Base-by-base conservation (phyloP, 2,888 invertebrate species). In the Julus scanicus region DNA sequence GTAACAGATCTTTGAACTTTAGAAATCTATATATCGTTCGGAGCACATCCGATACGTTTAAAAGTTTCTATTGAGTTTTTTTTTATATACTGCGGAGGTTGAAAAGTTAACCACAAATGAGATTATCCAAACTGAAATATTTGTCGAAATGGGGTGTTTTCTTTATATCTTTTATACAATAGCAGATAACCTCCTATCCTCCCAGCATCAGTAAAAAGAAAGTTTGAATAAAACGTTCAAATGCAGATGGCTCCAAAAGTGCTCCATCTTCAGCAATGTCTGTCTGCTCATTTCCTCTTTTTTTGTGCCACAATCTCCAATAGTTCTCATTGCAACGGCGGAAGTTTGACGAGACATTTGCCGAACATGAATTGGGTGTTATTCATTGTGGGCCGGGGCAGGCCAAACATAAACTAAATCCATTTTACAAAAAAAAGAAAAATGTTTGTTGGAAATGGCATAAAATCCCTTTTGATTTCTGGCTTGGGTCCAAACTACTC, bases 391-490 rank as follows among this genome's bases (percentile, higher is more conserved):
- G 71, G 71, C 6, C 29, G 9, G 20, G 71, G n/a, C 20, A 71
- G 9, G 71, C 8, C 71, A 29, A 71, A 71, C 71, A 71, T 71
- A 71, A 71, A 71, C 71, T 71, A 71, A n/a, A 71, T 71, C 71
- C 20, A 71, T 71, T 71, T 71, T 71, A 29, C 5, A 71, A 71
- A 71, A 71, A 71, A 29, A 71, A 71, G 29, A 71, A 71, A 71
- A 71, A 71, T 44, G 3, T 44, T 44, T 29, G 71, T 71, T 71
- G 71, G 71, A 71, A 71, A 71, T 71, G 71, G 29, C 71, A 71
- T 71, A 71, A 71, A 71, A 71, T 71, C 71, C 29, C 29, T 29
- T 71, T 71, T 63, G 71, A 71, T 71, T 71, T 71, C 71, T 71
- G 71, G 71, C 71, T 29, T 2, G 20, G 20, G 29, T 71, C 71